Conservation (phyloP, 2,113 vertebrate species). For the Pluvialis apricaria region DNA sequence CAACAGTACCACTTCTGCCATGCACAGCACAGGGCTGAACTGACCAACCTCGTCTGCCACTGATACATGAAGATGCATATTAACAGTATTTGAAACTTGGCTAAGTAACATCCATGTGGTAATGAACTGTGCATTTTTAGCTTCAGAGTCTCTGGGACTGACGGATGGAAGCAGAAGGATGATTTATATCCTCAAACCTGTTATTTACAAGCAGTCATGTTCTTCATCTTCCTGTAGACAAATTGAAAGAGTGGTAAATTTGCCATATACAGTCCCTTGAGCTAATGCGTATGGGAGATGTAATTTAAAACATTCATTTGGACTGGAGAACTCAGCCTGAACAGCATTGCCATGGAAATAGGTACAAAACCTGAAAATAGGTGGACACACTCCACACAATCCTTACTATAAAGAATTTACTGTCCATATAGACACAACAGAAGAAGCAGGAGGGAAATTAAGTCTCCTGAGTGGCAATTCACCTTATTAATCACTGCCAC, state of each 20-base stretch:
- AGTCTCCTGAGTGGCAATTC: not conserved
- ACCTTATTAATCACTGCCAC: slow-evolving; percentile 16
- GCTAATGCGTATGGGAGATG: slow-evolving; percentile 16
- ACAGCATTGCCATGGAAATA: not conserved
- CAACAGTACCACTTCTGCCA: not conserved
- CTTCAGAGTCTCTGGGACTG: not conserved
- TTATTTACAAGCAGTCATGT: slow-evolving; percentile 45
- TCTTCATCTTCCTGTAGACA: slow-evolving; percentile 22
- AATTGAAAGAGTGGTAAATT: slow-evolving; percentile 38
- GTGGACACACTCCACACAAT: not conserved
- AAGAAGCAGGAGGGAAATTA: not conserved
- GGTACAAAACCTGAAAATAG: not conserved
- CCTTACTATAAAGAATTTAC: not conserved
- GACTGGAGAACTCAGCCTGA: not conserved
- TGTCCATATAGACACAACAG: not conserved
- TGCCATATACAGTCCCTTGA: not conserved
- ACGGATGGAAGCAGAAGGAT: not conserved
- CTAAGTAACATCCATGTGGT: not conserved
- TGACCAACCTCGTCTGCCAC: not conserved
- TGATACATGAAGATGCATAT: not conserved
- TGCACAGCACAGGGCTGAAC: not conserved
- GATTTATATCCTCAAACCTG: slow-evolving; percentile 19
- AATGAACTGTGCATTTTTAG: slow-evolving; percentile 28
- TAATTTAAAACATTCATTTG: slow-evolving; percentile 10
- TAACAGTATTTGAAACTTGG: not conserved